These are phyloP conservation scores for Drosophila ironensis DNA, from an alignment of 1,140 invertebrate genomes.

Conservation along the genomic window DNA sequence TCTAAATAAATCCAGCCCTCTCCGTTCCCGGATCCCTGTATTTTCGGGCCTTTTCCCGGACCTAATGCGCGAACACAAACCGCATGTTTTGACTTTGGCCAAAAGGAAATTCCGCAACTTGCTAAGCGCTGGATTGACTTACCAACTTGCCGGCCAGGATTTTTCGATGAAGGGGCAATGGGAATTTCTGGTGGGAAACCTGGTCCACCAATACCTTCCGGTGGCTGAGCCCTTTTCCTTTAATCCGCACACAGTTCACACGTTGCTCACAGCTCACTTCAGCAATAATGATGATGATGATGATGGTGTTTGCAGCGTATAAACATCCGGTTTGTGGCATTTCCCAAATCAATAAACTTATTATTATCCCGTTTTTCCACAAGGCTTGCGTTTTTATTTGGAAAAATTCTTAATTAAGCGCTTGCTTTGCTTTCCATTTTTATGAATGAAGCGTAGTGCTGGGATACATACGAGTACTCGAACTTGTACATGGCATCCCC, in stretches of 20 bases:
- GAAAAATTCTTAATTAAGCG: constrained; percentile 74
- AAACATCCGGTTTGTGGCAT: constrained; percentile 76
- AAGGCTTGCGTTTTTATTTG: constrained; percentile 49
- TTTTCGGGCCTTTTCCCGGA: constrained; percentile 41
- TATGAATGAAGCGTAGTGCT: constrained; percentile 58
- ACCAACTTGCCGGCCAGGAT: constrained; percentile 67
- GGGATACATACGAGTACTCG: not conserved
- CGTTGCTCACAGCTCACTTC: constrained; percentile 46
- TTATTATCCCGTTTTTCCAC: constrained; percentile 53
- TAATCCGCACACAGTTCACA: constrained; percentile 68
- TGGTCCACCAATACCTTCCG: constrained; percentile 17
- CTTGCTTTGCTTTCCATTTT: constrained; percentile 46
- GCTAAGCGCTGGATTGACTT: constrained; percentile 71
- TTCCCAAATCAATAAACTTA: constrained; percentile 80
- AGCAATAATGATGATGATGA: constrained; percentile 13
- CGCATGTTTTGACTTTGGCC: constrained; percentile 78
- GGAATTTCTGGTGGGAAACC: too few species aligned
- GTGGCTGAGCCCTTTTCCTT: constrained; percentile 14
- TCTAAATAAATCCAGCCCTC: constrained; percentile 76
- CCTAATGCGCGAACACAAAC: constrained; percentile 46
- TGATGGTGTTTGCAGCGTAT: constrained; percentile 35
- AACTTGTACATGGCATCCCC: too few species aligned
- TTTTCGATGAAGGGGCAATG: constrained; percentile 3
- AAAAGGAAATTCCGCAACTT: constrained; percentile 54
- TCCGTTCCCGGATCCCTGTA: too few species aligned